Evolutionary conservation across 2,113 vertebrate species (phyloP).

Genomic region (Ciconia maguari): DNA sequence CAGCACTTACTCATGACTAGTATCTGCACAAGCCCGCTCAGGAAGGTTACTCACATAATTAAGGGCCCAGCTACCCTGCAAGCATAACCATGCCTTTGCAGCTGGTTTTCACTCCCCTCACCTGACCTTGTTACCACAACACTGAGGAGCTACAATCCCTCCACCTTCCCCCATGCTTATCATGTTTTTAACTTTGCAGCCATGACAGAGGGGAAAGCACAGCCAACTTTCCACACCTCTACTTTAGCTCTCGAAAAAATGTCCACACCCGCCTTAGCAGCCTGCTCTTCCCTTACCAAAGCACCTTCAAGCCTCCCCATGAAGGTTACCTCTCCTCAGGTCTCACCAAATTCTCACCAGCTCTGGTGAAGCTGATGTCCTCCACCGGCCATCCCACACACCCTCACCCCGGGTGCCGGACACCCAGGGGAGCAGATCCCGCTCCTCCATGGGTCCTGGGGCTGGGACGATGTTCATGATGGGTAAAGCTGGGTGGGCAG

Average conservation of each 20-base stretch:
- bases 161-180: background rate
- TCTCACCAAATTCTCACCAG: background rate
- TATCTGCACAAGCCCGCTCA: background rate
- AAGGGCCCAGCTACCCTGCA: background rate
- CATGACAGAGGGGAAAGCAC: background rate
- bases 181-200: background rate
- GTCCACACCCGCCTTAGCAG: background rate
- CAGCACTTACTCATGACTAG: background rate
- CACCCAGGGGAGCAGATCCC: background rate
- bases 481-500: too few relatives aligned
- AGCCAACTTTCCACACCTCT: background rate
- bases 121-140: background rate
- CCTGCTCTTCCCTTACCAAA: background rate
- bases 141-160: background rate
- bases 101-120: background rate
- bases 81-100: background rate
- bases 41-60: background rate
- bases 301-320: background rate
- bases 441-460: background rate
- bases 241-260: background rate
- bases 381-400: background rate
- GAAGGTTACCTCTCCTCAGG: background rate
- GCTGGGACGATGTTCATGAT: background rate
- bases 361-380: background rate
- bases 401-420: accelerated